phyloP scores from a whole-genome alignment of 1,140 invertebrate genomes.

The Drosophila sulfurigaster region DNA sequence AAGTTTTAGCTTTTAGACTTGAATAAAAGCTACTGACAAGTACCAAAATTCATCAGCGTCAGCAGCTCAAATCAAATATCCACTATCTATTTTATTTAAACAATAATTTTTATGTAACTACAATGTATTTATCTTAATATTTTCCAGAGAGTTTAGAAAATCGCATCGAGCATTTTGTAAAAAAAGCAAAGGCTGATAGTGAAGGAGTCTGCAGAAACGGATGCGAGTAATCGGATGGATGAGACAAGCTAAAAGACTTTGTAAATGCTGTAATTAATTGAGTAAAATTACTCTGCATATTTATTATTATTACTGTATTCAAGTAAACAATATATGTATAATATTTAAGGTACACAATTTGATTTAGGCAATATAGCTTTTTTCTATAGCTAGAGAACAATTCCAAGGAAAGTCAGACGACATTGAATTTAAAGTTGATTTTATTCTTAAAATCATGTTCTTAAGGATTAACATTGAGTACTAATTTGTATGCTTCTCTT shows the following conservation, averaged over 20 bases:
- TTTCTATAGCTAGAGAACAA: too few species aligned
- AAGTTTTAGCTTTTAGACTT: slow-evolving; percentile 67
- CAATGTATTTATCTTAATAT: neutral
- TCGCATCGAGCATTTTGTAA: slow-evolving; percentile 90
- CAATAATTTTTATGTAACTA: too few species aligned
- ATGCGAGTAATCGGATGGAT: neutral
- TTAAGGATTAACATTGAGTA: slow-evolving; percentile 8
- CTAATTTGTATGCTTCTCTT: neutral
- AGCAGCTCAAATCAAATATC: too few species aligned
- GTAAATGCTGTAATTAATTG: neutral
- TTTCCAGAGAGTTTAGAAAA: slow-evolving; percentile 90
- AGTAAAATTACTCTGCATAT: too few species aligned
- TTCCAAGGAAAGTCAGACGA: too few species aligned
- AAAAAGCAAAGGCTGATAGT: slow-evolving; percentile 86
- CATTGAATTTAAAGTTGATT: slow-evolving; percentile 43
- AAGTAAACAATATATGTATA: too few species aligned
- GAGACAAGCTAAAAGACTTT: neutral
- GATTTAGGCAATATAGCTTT: neutral
- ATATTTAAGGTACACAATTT: neutral
- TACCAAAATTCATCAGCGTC: too few species aligned
- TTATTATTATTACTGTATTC: neutral
- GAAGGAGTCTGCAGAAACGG: slow-evolving; percentile 11
- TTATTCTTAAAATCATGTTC: slow-evolving; percentile 10
- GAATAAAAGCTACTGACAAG: too few species aligned
- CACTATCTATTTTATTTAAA: too few species aligned